Percentiles rank a stretch among this genome's conserved stretches.
These are phyloP conservation scores for Actinostola sp. DNA, from an alignment of 92 coral and sea anemone species.

Conservation along the genomic window DNA sequence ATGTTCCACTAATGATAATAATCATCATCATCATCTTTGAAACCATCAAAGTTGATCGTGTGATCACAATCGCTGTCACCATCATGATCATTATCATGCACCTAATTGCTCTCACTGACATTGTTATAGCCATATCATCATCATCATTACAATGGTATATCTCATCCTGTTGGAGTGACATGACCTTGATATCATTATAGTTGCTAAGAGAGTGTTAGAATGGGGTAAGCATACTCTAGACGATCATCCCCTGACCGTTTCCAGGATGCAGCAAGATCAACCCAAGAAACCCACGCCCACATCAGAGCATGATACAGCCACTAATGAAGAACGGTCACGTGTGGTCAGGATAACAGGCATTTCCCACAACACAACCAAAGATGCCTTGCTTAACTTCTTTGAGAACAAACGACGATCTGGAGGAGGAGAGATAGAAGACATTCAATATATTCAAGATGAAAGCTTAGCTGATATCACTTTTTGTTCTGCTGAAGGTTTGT, in stretches of 20 bases:
- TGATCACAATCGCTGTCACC: no score
- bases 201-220: constrained; percentile 24
- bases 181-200: background rate
- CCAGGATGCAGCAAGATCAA: background rate
- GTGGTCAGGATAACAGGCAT: constrained; percentile 16
- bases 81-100: no score
- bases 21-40: no score
- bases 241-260: constrained; percentile 19
- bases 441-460: constrained; percentile 17
- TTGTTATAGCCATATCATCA: no score
- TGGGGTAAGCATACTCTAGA: constrained; percentile 31
- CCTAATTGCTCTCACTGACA: no score
- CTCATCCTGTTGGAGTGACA: no score
- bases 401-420: constrained; percentile 46
- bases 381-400: constrained; percentile 32
- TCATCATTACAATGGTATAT: background rate
- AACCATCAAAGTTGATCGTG: no score
- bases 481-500: constrained; percentile 15
- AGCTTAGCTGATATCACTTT: constrained; percentile 25
- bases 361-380: constrained; percentile 30
- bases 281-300: constrained; percentile 10
- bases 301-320: background rate
- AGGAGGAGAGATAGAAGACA: constrained; percentile 42
- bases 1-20: no score
- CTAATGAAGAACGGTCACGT: constrained; percentile 11